These are phyloP conservation scores for Eudyptes chrysolophus DNA, from an alignment of 2,113 vertebrate genomes.

Conservation along the genomic window DNA sequence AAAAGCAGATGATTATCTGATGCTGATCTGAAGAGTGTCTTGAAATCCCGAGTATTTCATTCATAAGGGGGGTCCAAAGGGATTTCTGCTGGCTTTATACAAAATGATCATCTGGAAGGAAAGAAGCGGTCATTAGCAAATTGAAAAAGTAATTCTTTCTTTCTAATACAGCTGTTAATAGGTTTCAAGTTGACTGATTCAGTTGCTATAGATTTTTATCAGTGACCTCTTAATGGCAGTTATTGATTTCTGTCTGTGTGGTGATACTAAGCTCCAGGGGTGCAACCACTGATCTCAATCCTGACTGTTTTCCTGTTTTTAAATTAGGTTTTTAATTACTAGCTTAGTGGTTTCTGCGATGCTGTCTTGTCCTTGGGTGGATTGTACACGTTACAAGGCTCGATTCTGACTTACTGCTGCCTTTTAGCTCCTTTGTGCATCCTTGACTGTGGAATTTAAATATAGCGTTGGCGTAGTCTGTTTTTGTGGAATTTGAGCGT, in stretches of 20 bases:
- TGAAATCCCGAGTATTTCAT: background rate
- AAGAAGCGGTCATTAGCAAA: background rate
- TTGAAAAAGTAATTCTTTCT: background rate
- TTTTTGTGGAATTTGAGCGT: background rate
- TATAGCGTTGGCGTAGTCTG: background rate
- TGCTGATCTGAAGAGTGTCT: background rate
- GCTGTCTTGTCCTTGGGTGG: background rate
- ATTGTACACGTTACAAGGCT: background rate
- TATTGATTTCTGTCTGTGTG: constrained; percentile 40
- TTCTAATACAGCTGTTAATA: constrained; percentile 31
- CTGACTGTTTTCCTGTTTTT: background rate
- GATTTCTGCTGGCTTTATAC: background rate
- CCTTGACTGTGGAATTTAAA: background rate
- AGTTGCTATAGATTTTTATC: constrained; percentile 36
- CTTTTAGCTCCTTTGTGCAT: background rate
- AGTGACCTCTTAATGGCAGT: background rate
- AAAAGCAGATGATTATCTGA: background rate
- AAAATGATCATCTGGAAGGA: background rate
- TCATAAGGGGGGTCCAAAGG: background rate
- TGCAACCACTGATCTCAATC: background rate
- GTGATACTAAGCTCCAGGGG: background rate
- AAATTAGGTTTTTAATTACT: constrained; percentile 17
- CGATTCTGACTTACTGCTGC: background rate
- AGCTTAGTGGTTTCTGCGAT: background rate
- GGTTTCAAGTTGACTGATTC: constrained; percentile 16